Base-by-base conservation (phyloP, 1,140 invertebrate species). In the Eueides isabella region DNA sequence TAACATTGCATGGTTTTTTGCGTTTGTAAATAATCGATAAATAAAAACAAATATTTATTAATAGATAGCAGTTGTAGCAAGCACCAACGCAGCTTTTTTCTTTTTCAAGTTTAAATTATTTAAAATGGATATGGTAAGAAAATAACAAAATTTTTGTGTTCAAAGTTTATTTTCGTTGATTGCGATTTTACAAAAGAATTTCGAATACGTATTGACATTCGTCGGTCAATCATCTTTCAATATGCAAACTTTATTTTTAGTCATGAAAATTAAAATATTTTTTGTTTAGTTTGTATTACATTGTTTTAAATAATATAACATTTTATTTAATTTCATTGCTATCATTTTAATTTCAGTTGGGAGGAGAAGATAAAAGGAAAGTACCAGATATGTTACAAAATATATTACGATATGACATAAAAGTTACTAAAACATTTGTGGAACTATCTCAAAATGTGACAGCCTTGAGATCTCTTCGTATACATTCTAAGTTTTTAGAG, bases 401-500 rank as follows among this genome's bases (percentile, higher is more conserved):
- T 83, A 74, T 96, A 26, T 84, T 97, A 41, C 88, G 94, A 26
- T 83, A 93, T 69, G 97, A 97, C 93, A 92, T 93, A 4, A 90
- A 95, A 75, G 19, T 96, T 23, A 96, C 96, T 0, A 94, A 96
- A 76, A 85, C 85, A 33, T 95, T 97, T 90, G 95, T 96, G 5
- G 93, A 94, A 72, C 83, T 85, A 33, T 85, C 94, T 1, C 94
- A 96, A 67, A 94, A 93, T 76, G 93, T 94, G 72, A 84, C 95
- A 16, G 92, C 95, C 1, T 86, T 96, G n/a, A 94, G 92, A 71
- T 95, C 95, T 2, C 78, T 96, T 6, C 94, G 92, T 68, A 93
- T 93, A 35, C 94, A 97, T 91, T 95, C 95, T 66, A 95, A 95
- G 92, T 88, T 94, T 61, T 91, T 97, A 41, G 96, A 97, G 94